Percentiles rank a stretch among this genome's conserved stretches.
Evolutionary conservation across 2,888 invertebrate genomes (phyloP).

Genomic region (Eilema griseolum): DNA sequence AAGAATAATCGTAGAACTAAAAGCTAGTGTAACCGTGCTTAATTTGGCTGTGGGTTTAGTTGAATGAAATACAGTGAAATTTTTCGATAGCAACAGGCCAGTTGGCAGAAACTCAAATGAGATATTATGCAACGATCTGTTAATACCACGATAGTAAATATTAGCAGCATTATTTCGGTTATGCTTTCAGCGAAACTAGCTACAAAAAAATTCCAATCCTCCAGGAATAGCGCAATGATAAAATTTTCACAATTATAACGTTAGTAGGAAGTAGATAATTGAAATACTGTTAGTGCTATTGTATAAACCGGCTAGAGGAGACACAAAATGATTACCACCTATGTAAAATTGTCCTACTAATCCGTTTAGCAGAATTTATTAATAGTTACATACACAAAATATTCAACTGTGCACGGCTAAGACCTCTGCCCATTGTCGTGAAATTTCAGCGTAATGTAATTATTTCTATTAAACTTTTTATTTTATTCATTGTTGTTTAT

Average conservation of each 20-base stretch:
- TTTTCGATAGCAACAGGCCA: background rate
- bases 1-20: background rate
- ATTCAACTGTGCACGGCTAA: background rate
- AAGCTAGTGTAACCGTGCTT: too few relatives aligned
- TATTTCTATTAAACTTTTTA: too few relatives aligned
- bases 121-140: background rate
- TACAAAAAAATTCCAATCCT: background rate
- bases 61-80: background rate
- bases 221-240: background rate
- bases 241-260: too few relatives aligned
- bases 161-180: background rate
- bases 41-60: background rate
- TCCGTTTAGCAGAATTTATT: background rate
- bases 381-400: background rate
- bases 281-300: background rate
- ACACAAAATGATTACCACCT: background rate
- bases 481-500: too few relatives aligned
- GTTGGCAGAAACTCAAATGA: constrained; percentile 1
- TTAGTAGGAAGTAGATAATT: background rate
- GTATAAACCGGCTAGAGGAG: background rate
- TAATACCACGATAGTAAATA: background rate
- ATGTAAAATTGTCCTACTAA: background rate
- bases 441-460: too few relatives aligned
- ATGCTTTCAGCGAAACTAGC: background rate
- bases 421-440: too few relatives aligned